Evolutionary conservation across 2,797 vertebrate species (phyloP), one percentile per base, ranked within the genome.

Genomic region (Manis javanica): DNA sequence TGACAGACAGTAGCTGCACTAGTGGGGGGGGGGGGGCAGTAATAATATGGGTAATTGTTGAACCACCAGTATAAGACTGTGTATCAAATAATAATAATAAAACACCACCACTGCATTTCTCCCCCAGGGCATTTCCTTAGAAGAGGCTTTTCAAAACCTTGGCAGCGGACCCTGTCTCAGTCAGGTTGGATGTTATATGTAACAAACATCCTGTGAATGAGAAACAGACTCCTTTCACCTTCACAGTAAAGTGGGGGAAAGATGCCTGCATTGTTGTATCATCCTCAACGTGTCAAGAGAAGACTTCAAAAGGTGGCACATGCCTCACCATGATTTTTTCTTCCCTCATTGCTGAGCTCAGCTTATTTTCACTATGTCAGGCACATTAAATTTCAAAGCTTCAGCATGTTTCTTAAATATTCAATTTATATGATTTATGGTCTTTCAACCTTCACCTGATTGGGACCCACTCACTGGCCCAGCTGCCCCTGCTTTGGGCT

Each of bases 61-160:
- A 46, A 46, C 46, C 46, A 46, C 46, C 46, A 46, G 46, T 46
- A 2, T 46, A 46, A 46, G 46, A 46, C 46, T 46, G 46, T 46
- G 46, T 46, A 46, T 46, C 46, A 46, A 46, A 9, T 46, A 46
- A 46, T 11, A 46, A 46, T 46, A 46, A 46, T 46, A 46, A 46
- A 85, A 88, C 19, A 15, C 37, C 26, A 13, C 18, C 6, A 5
- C 2, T 59, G 12, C 39, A 7, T 59, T 66, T 66, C 34, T 61
- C 68, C 39, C 51, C 12, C 15, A 4, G 0, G 42, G 19, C 39
- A 26, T 46, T 87, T 92, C 75, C 68, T 87, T 15, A 72, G n/a
- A 87, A 82, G 29, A 72, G 63, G 72, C 24, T 83, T 87, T 91
- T 66, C 34, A 61, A 81, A 85, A 61, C 51, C 19, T 82, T 51